phyloP scores from a whole-genome alignment of 2,113 vertebrate species.

The Thinocorus orbignyianus region DNA sequence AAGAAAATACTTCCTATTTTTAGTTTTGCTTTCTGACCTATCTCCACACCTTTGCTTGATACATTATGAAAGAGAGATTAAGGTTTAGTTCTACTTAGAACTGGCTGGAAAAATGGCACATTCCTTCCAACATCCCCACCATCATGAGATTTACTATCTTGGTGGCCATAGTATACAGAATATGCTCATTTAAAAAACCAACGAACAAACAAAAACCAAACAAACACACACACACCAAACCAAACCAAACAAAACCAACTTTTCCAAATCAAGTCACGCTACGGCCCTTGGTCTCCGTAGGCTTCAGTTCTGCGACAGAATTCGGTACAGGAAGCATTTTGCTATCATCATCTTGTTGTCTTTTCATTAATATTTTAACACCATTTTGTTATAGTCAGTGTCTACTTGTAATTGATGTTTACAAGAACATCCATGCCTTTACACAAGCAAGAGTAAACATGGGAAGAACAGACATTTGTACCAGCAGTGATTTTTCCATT shows the following conservation, averaged over 20 bases:
- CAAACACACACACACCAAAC: too few species aligned
- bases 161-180: background rate
- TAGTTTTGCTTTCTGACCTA: background rate
- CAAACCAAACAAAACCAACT: background rate
- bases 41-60: background rate
- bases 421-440: background rate
- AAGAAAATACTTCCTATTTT: background rate
- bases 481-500: background rate
- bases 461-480: background rate
- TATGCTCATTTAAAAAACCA: background rate
- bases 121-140: background rate
- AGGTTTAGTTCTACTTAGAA: background rate
- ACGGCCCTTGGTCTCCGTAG: background rate
- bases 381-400: background rate
- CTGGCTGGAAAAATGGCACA: rapidly evolving
- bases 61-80: background rate
- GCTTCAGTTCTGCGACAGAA: background rate
- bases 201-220: too few species aligned
- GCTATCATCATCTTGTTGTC: background rate
- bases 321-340: background rate
- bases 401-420: background rate
- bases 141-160: background rate
- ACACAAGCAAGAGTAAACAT: background rate
- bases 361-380: background rate
- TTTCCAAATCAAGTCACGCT: background rate